Evolutionary conservation across 2,113 vertebrate genomes (phyloP).

Genomic region (Pithys albifrons): DNA sequence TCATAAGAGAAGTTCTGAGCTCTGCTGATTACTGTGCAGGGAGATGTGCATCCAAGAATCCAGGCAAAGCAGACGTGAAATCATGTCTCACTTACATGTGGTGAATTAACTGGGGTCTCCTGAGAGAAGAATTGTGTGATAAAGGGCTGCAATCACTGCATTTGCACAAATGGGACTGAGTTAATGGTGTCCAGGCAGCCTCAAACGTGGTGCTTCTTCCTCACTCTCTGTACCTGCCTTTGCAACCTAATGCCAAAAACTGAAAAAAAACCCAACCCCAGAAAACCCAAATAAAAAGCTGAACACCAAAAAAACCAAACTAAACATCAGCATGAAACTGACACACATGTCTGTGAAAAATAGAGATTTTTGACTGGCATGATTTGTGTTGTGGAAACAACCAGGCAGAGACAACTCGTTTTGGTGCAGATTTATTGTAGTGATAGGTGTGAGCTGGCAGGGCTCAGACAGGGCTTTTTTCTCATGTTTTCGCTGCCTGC

Average conservation of each 20-base stretch:
- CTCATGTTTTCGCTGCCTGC: neutral
- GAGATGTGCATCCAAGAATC: neutral
- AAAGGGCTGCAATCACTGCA: accelerated
- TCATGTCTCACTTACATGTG: accelerated
- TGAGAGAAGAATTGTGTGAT: neutral
- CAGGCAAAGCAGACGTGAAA: neutral
- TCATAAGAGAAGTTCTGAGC: neutral
- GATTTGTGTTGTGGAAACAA: neutral
- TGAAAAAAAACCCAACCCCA: accelerated
- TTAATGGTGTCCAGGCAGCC: neutral
- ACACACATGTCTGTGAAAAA: neutral
- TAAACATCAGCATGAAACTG: accelerated
- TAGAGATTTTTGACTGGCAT: neutral
- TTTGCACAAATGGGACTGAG: neutral
- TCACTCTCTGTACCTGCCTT: neutral
- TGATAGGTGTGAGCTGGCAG: neutral
- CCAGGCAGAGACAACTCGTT: neutral
- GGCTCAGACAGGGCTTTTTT: neutral
- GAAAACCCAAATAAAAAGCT: neutral
- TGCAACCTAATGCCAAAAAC: neutral
- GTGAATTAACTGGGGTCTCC: neutral
- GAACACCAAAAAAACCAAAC: neutral
- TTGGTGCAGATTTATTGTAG: neutral
- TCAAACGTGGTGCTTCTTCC: neutral
- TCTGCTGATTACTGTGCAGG: neutral